Evolutionary conservation across 2,888 invertebrate genomes (phyloP), one percentile per base, ranked within the genome.

Genomic region (Cantharis nigra): DNA sequence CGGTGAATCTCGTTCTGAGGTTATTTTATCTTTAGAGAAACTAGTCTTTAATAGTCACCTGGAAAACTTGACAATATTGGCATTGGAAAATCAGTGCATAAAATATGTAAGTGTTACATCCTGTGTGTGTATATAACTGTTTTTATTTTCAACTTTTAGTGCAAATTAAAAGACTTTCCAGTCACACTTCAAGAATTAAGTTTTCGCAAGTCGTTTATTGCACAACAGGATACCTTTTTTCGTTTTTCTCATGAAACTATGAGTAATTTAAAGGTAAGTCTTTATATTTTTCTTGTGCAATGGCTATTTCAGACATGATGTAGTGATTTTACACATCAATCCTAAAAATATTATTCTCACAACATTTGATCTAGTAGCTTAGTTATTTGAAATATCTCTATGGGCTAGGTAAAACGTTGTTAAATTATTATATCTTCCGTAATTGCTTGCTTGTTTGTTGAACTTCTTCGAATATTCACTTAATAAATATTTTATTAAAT

Each of bases 161-260:
- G 92, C 0, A 89, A 88, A 62, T 89, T 95, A 72, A 89, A 90
- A 5, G 89, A 91, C 81, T 95, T 95, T 84, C 95, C 95, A 0
- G 83, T 86, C 3, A 90, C 90, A 0, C 85, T 95, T 63, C 91
- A 90, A 82, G 91, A 90, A 70, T 85, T 96, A 0, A 93, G 92
- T 13, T 89, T 92, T 3, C 89, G 89, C 49, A 91, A 92, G 71
- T 85, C 85, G 0, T 81, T 81, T 75, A 83, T 88, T 13, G 82
- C 81, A 67, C 82, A 81, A 63, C 81, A 82, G 16, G 79, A 78
- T 18, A 73, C 81, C 30, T 88, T 88, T 83, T 88, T 88, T 75
- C 76, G 73, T 65, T 74, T 71, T 70, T 69, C 74, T n/a, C 69
- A 77, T 14, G 69, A 73, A 9, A 18, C 67, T 9, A 78, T 81